Conservation (phyloP, 2,888 invertebrate genomes). For the Beris morrisii region DNA sequence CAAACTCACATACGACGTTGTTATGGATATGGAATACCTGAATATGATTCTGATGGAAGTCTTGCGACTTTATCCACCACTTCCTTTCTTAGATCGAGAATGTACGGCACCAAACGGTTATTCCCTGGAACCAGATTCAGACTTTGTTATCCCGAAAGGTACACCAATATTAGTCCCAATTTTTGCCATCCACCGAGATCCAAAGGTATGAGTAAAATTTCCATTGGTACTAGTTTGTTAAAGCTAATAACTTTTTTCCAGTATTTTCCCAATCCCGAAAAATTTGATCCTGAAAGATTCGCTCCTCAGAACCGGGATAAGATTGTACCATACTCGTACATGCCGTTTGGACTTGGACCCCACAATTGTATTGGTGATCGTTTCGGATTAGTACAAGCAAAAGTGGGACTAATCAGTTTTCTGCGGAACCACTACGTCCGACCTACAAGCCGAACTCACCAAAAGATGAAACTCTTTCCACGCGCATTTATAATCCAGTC, state of each 20-base stretch:
- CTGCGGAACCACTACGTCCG: slow-evolving; percentile 50
- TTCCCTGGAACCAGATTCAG: slow-evolving; percentile 47
- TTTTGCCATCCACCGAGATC: slow-evolving; percentile 52
- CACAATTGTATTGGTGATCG: slow-evolving; percentile 54
- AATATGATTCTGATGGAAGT: slow-evolving; percentile 53
- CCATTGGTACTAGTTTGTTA: background rate
- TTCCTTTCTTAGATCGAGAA: slow-evolving; percentile 54
- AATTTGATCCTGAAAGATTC: slow-evolving; percentile 53
- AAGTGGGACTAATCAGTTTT: slow-evolving; percentile 50
- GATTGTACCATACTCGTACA: slow-evolving; percentile 46
- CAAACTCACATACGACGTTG: slow-evolving; percentile 53
- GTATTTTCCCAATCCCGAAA: slow-evolving; percentile 51
- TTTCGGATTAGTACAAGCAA: slow-evolving; percentile 50
- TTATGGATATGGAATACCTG: slow-evolving; percentile 56
- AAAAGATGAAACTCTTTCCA: slow-evolving; percentile 47
- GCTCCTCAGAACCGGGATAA: slow-evolving; percentile 46
- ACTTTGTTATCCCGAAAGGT: slow-evolving; percentile 47
- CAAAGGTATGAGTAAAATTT: slow-evolving; percentile 43
- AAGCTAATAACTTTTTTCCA: slow-evolving; percentile 34
- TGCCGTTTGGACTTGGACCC: slow-evolving; percentile 52
- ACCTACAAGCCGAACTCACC: slow-evolving; percentile 44
- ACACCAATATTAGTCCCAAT: slow-evolving; percentile 53
- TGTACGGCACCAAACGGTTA: slow-evolving; percentile 47
- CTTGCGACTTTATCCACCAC: slow-evolving; percentile 52
- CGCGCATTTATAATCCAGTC: slow-evolving; percentile 47